Percentiles rank a stretch among this genome's conserved stretches.
Conservation (phyloP, 2,888 invertebrate species). For the Stenodera caucasica region DNA sequence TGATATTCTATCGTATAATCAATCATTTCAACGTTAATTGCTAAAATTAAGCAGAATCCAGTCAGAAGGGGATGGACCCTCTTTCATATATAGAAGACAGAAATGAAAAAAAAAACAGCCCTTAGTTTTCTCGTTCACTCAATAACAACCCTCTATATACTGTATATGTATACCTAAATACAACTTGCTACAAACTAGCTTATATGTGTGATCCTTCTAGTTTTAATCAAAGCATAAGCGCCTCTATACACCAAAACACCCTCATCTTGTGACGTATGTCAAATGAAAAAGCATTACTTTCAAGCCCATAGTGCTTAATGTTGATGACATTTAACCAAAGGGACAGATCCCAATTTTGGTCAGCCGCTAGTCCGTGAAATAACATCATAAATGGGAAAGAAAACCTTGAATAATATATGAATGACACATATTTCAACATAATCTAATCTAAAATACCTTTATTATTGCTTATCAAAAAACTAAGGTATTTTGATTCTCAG, state of each 20-base stretch:
- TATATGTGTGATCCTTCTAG: conserved; percentile 36
- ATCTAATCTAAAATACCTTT: conserved; percentile 15
- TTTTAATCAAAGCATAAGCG: conserved; percentile 45
- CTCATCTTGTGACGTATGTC: conserved; percentile 37
- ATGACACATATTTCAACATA: conserved; percentile 17
- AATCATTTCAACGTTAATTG: conserved; percentile 6
- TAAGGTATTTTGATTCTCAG: not conserved
- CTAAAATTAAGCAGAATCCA: conserved; percentile 6
- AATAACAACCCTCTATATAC: not conserved
- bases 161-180: not conserved
- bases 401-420: conserved; percentile 10
- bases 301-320: conserved; percentile 38
- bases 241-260: conserved; percentile 36
- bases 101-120: not conserved
- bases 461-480: conserved; percentile 11
- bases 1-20: not conserved
- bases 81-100: not conserved
- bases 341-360: conserved; percentile 36
- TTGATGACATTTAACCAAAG: conserved; percentile 39
- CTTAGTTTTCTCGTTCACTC: not conserved
- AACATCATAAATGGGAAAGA: conserved; percentile 29
- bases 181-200: conserved; percentile 28
- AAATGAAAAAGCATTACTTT: conserved; percentile 43
- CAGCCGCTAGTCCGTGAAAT: conserved; percentile 42
- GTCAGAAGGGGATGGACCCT: not conserved